Base-by-base conservation (phyloP, 2,113 vertebrate genomes). In the Coryphaenoides rupestris region DNA sequence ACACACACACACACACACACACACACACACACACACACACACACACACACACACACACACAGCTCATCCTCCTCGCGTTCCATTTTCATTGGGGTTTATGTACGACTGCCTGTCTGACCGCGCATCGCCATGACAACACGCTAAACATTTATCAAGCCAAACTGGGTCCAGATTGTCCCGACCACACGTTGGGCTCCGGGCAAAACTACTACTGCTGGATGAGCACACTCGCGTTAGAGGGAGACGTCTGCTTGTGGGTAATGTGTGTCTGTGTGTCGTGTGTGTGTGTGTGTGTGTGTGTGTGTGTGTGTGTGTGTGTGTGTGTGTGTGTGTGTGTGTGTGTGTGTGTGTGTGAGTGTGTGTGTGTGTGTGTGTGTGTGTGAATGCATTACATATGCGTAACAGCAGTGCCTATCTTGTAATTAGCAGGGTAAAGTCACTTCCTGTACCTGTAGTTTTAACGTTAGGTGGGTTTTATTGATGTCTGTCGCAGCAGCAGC, bases 131-230 rank as follows among this genome's bases (percentile, higher is more conserved):
- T 86, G 80, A 80, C 86, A 77, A 87, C 82, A 62, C 69, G 61
- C 19, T 19, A 87, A 86, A 84, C 83, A 86, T 85, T 70, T 74
- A 78, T 81, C 73, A 65, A 76, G 76, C 70, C 73, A 81, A 84
- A 86, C 63, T 53, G 63, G 49, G 76, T 78, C 83, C 85, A 85
- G 79, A 86, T 85, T 73, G 67, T 58, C 63, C 55, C 46, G 62
- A 87, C 85, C 85, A 69, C 81, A 79, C 12, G 0, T 65, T 73
- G 55, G 4, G 63, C 73, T 75, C 62, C 46, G 77, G 72, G 76
- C 28, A 9, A 9, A 33, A 21, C 70, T 73, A 22, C 52, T 70
- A 62, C 53, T 74, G 68, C 62, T 68, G 21, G 2, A 66, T 61
- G 55, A 46, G 66, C 61, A 63, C 58, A 15, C 19, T 54, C 19